Conservation (phyloP, 2,888 invertebrate genomes). For the Acrobasis consociella region DNA sequence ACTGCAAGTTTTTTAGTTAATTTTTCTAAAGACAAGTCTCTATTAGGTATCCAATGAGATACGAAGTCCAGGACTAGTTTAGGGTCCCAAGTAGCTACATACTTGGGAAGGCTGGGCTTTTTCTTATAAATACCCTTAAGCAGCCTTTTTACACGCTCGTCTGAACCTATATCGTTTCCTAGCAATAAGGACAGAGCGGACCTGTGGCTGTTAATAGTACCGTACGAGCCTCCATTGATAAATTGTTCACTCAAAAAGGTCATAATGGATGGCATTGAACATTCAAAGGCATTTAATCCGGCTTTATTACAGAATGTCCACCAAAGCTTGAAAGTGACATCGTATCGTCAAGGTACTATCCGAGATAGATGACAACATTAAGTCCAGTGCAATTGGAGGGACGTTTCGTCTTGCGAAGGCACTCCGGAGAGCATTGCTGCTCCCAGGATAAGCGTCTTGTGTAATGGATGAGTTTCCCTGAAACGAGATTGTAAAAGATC, state of each 20-base stretch:
- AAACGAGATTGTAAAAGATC: too few relatives aligned
- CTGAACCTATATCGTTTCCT: background rate
- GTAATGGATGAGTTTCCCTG: too few relatives aligned
- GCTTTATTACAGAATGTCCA: slow-evolving; percentile 7
- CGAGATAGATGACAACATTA: too few relatives aligned
- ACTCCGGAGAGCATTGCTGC: too few relatives aligned
- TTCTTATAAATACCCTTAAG: background rate
- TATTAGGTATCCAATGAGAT: background rate
- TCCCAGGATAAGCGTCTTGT: too few relatives aligned
- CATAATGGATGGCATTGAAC: background rate
- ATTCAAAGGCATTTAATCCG: background rate
- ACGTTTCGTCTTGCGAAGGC: too few relatives aligned
- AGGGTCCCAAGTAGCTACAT: background rate
- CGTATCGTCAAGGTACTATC: too few relatives aligned
- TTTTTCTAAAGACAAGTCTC: background rate
- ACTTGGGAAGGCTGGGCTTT: background rate
- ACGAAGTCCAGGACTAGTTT: background rate
- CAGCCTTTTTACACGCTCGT: background rate
- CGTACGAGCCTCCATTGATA: background rate
- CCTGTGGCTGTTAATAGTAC: background rate
- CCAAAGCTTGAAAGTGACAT: slow-evolving; percentile 14
- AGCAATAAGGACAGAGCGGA: background rate
- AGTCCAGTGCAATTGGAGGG: too few relatives aligned
- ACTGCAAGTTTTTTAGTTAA: background rate
- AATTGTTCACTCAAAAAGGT: background rate